Evolutionary conservation across 2,888 invertebrate species (phyloP), one percentile per base, ranked within the genome.

Genomic region (Nephrotoma flavescens): DNA sequence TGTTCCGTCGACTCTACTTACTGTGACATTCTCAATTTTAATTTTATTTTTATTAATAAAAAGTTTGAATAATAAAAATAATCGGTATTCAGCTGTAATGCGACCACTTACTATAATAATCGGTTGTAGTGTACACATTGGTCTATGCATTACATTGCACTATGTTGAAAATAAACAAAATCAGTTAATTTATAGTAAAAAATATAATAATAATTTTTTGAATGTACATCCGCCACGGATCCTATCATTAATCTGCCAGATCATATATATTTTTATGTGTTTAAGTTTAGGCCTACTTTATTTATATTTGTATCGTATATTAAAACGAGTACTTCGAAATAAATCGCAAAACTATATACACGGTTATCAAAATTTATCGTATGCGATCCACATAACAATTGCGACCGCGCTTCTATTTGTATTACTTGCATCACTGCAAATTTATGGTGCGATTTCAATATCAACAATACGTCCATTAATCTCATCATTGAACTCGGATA

Each of bases 351-450:
- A 96, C 87, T 95, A 96, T 89, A 95, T 95, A 87, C 96, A 96
- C 89, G 95, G 96, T 87, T 95, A 95, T 89, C 95, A 95, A 89
- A 96, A 96, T 91, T 93, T 98, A 57, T 96, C 96, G 87, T 95
- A 97, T 89, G 97, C 97, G 2, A 96, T 97, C 87, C 97, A 97
- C 89, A 96, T 97, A 87, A 97, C 97, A 86, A 94, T 98, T 88
- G 96, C 97, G 0, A 96, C 97, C 0, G 97, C 97, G 0, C 92
- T 98, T 89, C 92, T 97, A 42, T 97, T 97, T 90, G 94, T 97
- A 12, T 91, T 97, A 41, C 93, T 97, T 92, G 97, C 97, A 0
- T 94, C 94, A 12, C 93, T 97, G 42, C 97, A 97, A 90, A 94
- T 97, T 41, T 97, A 97, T 90, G 97, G 96, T 1, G 93, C 96